Percentiles rank a stretch among this genome's conserved stretches.
phyloP scores from a whole-genome alignment of 2,888 invertebrate species.

The Brachylomia viminalis region DNA sequence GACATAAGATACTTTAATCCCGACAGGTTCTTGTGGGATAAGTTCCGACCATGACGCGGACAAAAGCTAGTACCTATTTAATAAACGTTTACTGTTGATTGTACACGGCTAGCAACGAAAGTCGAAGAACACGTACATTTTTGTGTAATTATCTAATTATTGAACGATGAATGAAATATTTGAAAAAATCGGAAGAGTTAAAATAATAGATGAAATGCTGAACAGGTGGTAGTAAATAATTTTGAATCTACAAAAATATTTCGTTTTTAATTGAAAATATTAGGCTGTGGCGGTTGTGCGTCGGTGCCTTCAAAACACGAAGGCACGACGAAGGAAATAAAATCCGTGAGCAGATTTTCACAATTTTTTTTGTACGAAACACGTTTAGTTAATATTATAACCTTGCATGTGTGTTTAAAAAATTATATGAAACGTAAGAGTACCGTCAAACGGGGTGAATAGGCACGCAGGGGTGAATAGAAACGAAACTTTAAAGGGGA shows the following conservation, averaged over 20 bases:
- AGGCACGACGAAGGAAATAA: neutral
- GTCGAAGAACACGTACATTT: neutral
- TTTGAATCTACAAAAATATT: neutral
- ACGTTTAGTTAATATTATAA: neutral
- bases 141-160: neutral
- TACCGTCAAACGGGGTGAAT: too few relatives aligned
- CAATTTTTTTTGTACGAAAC: too few relatives aligned
- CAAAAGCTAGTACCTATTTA: too few relatives aligned
- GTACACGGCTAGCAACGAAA: neutral
- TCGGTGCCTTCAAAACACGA: neutral
- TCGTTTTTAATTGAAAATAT: neutral
- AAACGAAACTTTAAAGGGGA: too few relatives aligned
- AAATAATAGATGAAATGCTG: too few relatives aligned
- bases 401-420: neutral
- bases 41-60: neutral
- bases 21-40: neutral
- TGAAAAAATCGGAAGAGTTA: too few relatives aligned
- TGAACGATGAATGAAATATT: too few relatives aligned
- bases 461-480: too few relatives aligned
- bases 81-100: too few relatives aligned
- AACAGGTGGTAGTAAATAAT: too few relatives aligned
- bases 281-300: too few relatives aligned
- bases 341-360: neutral
- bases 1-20: neutral
- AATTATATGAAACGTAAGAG: neutral